Percentiles rank a stretch among this genome's conserved stretches.
Conservation (phyloP, 2,113 vertebrate species). For the Solenodon paradoxus region DNA sequence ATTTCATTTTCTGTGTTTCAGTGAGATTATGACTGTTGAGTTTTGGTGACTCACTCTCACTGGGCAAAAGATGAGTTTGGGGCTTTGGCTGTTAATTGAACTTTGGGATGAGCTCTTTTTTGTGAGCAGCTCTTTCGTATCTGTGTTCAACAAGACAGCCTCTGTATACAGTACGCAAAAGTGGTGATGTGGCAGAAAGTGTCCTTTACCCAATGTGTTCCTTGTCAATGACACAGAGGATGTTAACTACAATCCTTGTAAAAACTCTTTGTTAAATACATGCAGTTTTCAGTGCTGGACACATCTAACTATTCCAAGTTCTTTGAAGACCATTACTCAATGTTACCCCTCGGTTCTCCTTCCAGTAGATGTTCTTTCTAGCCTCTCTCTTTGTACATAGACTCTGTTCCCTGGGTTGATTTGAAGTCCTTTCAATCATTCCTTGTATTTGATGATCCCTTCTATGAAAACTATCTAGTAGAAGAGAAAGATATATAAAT, state of each 20-base stretch:
- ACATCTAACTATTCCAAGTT: background rate
- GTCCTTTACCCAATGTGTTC: background rate
- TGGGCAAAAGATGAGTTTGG: background rate
- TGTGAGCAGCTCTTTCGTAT: background rate
- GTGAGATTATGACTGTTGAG: background rate
- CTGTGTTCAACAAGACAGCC: background rate
- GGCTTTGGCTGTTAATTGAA: background rate
- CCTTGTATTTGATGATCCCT: too few relatives aligned
- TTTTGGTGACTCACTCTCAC: background rate
- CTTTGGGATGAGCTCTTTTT: too few relatives aligned
- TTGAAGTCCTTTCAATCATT: background rate
- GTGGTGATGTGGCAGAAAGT: background rate
- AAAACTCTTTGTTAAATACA: background rate
- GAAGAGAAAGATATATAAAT: too few relatives aligned
- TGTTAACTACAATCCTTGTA: background rate
- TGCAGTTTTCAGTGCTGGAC: background rate
- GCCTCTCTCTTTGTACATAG: background rate
- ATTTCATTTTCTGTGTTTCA: background rate
- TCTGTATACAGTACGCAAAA: background rate
- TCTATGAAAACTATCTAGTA: too few relatives aligned
- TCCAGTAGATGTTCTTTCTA: background rate
- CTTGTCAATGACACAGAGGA: background rate
- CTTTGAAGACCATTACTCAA: background rate
- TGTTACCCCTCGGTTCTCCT: background rate
- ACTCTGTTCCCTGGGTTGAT: background rate